phyloP scores from a whole-genome alignment of 2,113 vertebrate genomes.

The Grammomys dolichurus region DNA sequence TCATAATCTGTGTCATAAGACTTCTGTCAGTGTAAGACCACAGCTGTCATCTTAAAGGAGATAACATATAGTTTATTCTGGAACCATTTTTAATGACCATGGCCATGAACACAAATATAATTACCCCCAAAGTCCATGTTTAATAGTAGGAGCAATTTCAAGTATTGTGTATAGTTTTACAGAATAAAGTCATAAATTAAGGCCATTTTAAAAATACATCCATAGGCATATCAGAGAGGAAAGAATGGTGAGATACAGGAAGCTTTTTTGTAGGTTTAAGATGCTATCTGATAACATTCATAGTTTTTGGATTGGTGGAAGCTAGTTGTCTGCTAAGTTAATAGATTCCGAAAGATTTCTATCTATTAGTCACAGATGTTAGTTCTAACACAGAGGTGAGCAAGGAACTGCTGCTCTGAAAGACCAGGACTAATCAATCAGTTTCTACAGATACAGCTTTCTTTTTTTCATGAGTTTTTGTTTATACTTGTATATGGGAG shows the following conservation, averaged over 20 bases:
- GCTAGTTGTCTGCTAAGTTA: neutral
- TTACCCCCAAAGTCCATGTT: neutral
- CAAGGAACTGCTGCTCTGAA: neutral
- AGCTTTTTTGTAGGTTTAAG: neutral
- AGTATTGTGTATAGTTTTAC: neutral
- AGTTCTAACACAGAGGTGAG: neutral
- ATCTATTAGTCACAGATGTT: neutral
- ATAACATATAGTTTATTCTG: neutral
- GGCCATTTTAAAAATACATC: neutral
- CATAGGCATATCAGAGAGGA: neutral
- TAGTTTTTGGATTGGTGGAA: neutral
- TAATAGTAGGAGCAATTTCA: neutral
- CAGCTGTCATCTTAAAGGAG: neutral
- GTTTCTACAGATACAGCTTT: neutral
- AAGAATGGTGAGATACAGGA: neutral
- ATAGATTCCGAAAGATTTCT: neutral
- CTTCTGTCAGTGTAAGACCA: neutral
- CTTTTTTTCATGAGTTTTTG: neutral
- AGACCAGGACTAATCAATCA: neutral
- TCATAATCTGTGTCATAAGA: neutral
- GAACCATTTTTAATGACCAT: neutral
- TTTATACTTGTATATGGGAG: neutral
- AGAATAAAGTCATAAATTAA: neutral
- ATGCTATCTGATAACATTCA: neutral
- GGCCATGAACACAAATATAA: neutral